Evolutionary conservation across 2,113 vertebrate genomes (phyloP), one percentile per base, ranked within the genome.

Genomic region (Theristicus caerulescens): DNA sequence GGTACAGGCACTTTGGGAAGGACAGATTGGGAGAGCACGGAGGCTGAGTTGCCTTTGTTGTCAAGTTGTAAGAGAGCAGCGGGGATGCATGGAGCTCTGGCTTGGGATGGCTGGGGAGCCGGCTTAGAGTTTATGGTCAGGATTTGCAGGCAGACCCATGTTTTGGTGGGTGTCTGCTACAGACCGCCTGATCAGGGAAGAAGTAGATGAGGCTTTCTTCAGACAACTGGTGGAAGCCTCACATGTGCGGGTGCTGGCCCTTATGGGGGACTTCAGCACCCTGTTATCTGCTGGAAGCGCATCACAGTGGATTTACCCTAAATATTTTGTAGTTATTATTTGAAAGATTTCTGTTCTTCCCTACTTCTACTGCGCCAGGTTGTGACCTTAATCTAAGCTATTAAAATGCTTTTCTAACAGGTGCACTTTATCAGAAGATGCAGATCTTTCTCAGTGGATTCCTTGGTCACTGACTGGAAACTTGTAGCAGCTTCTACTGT

Each of bases 21-120:
- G 59, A 19, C 14, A 46, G 24, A 9, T 0, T 66, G 51, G 27
- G n/a, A 36, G 8, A 25, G 3, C 19, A 2, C 0, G 1, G n/a
- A 42, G 25, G 3, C 27, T 0, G 1, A 31, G 15, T 65, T 82
- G 36, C 21, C 3, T 46, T n/a, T 38, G 11, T 73, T 42, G 12
- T 40, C 22, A 22, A 11, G 27, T 14, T 82, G 70, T 70, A 13
- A 62, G 38, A 46, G 29, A 40, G 15, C 22, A 80, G 77, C 44
- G 46, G 38, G 57, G 10, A 7, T 49, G 42, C 6, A 0, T 54
- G 32, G 65, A 87, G 27, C 36, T 66, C 69, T 81, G 32, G 17
- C 44, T 29, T 54, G 79, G 34, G 34, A 8, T 58, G 25, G 22
- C 8, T 52, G 18, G 7, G 40, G 11, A 87, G 58, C 36, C 6